phyloP scores from a whole-genome alignment of 2,797 vertebrate genomes.

The Poecilia gillii region DNA sequence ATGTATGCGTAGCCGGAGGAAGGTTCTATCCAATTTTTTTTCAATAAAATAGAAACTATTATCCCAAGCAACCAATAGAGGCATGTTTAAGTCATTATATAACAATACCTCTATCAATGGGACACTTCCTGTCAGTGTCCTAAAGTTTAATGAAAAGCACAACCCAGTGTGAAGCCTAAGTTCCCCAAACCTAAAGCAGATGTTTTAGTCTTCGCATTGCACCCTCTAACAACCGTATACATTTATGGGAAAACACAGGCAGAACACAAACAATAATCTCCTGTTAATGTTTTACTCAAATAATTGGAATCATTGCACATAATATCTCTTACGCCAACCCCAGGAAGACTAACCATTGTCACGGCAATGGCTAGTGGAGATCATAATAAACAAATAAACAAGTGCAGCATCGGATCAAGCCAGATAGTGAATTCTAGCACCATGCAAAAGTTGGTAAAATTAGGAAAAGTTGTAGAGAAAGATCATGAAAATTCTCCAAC shows the following conservation, averaged over 20 bases:
- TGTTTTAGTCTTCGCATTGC: constrained; percentile 63
- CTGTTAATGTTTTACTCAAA: constrained; percentile 58
- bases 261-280: constrained; percentile 53
- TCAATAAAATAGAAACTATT: constrained; percentile 56
- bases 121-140: constrained; percentile 61
- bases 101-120: constrained; percentile 60
- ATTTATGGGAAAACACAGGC: constrained; percentile 49
- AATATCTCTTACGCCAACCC: constrained; percentile 23
- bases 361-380: too few relatives aligned
- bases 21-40: constrained; percentile 50
- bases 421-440: neutral
- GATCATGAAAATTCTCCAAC: too few relatives aligned
- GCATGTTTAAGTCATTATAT: constrained; percentile 56
- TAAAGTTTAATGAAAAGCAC: constrained; percentile 64
- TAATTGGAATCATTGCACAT: constrained; percentile 52
- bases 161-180: constrained; percentile 43
- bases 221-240: constrained; percentile 63
- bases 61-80: constrained; percentile 35
- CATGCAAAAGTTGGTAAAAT: neutral
- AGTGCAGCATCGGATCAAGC: constrained; percentile 3
- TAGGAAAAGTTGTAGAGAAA: neutral
- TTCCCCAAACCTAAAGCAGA: constrained; percentile 63
- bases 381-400: too few relatives aligned
- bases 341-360: too few relatives aligned
- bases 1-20: constrained; percentile 9